phyloP scores from a whole-genome alignment of 2,888 invertebrate species.

The Polydrusus pterygomalis region DNA sequence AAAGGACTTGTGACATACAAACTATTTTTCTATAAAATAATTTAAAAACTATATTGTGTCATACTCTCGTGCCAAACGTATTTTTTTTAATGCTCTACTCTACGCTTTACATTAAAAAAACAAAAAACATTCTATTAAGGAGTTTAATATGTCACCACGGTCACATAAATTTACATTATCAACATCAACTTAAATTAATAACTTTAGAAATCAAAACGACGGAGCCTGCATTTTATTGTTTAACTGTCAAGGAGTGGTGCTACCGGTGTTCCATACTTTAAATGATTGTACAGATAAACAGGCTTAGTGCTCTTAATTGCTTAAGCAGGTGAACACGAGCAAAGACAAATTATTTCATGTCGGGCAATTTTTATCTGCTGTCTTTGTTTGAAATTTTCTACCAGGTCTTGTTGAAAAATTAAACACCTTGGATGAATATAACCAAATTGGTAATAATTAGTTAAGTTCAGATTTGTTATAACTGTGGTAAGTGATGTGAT shows the following conservation, averaged over 20 bases:
- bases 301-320: constrained; percentile 21
- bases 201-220: constrained; percentile 12
- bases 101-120: neutral
- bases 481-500: too few relatives aligned
- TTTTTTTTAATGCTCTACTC: neutral
- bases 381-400: constrained; percentile 17
- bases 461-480: too few relatives aligned
- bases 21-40: too few relatives aligned
- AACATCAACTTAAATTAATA: constrained; percentile 20
- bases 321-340: constrained; percentile 16
- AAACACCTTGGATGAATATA: too few relatives aligned
- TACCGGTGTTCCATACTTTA: constrained; percentile 26
- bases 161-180: constrained; percentile 19
- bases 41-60: neutral
- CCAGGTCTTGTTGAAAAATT: neutral
- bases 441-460: too few relatives aligned
- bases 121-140: neutral
- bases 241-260: constrained; percentile 23
- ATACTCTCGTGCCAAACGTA: neutral
- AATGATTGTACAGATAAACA: constrained; percentile 16
- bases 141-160: constrained; percentile 3
- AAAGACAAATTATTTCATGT: constrained; percentile 22
- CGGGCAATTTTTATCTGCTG: constrained; percentile 1
- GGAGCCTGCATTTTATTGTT: constrained; percentile 9
- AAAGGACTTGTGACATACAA: too few relatives aligned